Base-by-base conservation (phyloP, 2,888 invertebrate species). In the Choreutis nemorana region DNA sequence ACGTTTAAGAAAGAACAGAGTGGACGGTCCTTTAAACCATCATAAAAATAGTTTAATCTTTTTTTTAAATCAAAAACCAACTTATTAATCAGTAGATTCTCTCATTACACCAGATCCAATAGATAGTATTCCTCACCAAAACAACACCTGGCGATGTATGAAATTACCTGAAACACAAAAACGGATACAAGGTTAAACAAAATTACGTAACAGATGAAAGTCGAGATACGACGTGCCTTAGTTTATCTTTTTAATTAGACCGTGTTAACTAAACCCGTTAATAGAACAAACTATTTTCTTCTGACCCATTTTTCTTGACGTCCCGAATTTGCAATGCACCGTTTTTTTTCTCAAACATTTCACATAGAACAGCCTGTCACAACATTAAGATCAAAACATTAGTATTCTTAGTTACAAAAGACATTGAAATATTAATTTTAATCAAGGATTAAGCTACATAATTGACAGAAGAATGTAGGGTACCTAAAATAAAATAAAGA, bases 261-360 rank as follows among this genome's bases (percentile, higher is more conserved):
- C 65, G 61, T 63, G 64, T 62, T 67, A 72, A 71, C 65, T 63
- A 65, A 64, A 58, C 50, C 48, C 48, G 42, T 39, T 57, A 60
- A 58, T 60, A 61, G 56, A 55, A 51, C 44, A 48, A n/a, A 57
- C 62, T 68, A 71, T 71, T 72, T 71, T 54, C 58, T 57, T 50
- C 48, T 66, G 77, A 75, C 75, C 77, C 48, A 72, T 66, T 68
- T 71, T 47, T 52, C 35, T 41, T 13, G 39, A 54, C 67, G 77
- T 68, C 75, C 77, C 52, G 44, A 63, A 71, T 77, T 70, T 60
- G 65, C 67, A 45, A 62, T 71, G 63, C 60, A 64, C 42, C 49
- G 43, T 48, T 47, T 49, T 53, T 62, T 63, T 60, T 55, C 43
- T 39, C 50, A 48, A 44, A 50, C 55, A 63, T 66, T 66, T 72